Percentiles rank a stretch among this genome's conserved stretches.
These are phyloP conservation scores for Hartigia nigra DNA, from an alignment of 2,888 invertebrate genomes.

Conservation along the genomic window DNA sequence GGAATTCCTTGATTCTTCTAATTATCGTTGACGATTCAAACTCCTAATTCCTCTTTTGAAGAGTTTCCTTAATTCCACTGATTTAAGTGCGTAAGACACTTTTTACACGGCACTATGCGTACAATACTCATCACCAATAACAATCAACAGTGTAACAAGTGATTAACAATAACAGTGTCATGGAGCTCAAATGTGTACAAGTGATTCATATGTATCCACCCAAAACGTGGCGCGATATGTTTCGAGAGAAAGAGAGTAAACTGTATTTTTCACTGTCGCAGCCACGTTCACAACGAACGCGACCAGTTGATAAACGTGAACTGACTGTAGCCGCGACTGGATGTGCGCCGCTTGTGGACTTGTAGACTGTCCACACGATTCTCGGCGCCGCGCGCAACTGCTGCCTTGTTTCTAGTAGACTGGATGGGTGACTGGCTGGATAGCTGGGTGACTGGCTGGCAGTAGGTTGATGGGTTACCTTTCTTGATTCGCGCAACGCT, in stretches of 20 bases:
- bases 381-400: slow-evolving; percentile 33
- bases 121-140: background rate
- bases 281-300: slow-evolving; percentile 20
- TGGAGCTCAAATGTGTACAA: background rate
- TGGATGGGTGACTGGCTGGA: background rate
- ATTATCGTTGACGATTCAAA: background rate
- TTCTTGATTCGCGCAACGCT: background rate
- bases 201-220: background rate
- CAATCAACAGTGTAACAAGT: background rate
- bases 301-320: slow-evolving; percentile 37
- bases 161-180: background rate
- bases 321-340: slow-evolving; percentile 27
- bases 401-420: slow-evolving; percentile 14
- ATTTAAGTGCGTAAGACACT: background rate
- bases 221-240: background rate
- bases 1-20: background rate
- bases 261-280: background rate
- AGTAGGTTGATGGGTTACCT: background rate
- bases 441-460: background rate
- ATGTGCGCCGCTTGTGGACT: slow-evolving; percentile 19
- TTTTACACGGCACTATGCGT: background rate
- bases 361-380: slow-evolving; percentile 34
- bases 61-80: background rate
- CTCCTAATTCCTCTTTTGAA: background rate
- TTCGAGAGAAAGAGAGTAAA: background rate